Evolutionary conservation across 2,888 invertebrate genomes (phyloP).

Genomic region (Desoria tigrina): DNA sequence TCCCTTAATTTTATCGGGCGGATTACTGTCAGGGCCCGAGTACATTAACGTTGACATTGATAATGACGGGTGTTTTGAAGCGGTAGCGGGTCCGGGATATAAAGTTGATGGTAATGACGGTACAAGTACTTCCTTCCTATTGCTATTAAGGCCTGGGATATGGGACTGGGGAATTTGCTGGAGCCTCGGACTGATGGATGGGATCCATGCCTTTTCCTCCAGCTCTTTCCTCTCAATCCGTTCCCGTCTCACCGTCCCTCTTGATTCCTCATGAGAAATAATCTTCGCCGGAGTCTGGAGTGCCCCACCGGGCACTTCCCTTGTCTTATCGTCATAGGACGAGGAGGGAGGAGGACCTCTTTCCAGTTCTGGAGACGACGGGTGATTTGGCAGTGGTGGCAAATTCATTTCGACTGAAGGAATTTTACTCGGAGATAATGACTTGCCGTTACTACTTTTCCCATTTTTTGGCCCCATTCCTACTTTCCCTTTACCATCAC

Average conservation of each 20-base stretch:
- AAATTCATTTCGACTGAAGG: neutral
- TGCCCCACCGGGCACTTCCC: too few species aligned
- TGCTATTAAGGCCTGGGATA: neutral
- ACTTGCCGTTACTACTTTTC: neutral
- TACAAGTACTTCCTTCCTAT: neutral
- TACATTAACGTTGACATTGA: neutral
- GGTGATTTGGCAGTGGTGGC: conserved; percentile 4
- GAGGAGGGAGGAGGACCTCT: too few species aligned
- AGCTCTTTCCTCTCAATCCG: conserved; percentile 28
- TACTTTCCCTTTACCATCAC: conserved; percentile 16
- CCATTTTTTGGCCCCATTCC: conserved; percentile 4
- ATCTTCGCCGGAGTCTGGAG: too few species aligned
- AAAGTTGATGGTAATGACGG: conserved; percentile 5
- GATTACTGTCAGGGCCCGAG: conserved; percentile 3
- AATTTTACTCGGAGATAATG: conserved; percentile 2
- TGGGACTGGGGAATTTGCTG: neutral
- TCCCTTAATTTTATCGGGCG: neutral
- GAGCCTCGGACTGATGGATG: conserved; percentile 30
- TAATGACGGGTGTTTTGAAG: neutral
- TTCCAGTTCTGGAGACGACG: too few species aligned
- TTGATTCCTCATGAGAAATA: too few species aligned
- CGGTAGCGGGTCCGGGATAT: neutral
- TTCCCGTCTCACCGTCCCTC: neutral
- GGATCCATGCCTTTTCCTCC: conserved; percentile 35
- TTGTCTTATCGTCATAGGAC: too few species aligned